Base-by-base conservation (phyloP, 2,797 vertebrate species). In the Anolis apletophallus region DNA sequence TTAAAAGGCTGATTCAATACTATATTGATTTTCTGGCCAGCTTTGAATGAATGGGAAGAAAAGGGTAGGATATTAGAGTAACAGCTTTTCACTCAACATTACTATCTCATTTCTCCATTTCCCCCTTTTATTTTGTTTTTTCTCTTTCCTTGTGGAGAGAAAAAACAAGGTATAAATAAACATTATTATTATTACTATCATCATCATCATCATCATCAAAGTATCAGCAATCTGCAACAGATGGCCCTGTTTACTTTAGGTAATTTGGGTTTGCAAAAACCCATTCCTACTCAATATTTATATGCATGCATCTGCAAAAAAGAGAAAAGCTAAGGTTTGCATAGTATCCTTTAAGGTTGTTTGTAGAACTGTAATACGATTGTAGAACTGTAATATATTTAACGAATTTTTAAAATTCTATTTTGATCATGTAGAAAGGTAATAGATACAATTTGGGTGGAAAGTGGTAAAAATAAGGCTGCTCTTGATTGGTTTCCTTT, bases 1-100 rank as follows among this genome's bases (percentile, higher is more conserved):
- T 76, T 54, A 81, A 81, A 32, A 86, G 57, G 46, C 54, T 59
- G 64, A 5, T 36, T 86, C 85, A 86, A 75, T 81, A 86, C 26
- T 74, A 32, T 86, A 81, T 75, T 68, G 85, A 81, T 74, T 73
- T 73, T 72, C n/a, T 52, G 46, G 68, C 68, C 55, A 61, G 69
- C 69, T 81, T 55, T 86, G 78, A 80, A 81, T 54, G 26, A 64
- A 86, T 67, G 72, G 46, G 57, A 52, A 67, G 59, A 80, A 80
- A 86, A 54, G 55, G 34, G 19, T 67, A 34, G 23, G 23, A 67
- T 74, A 81, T 50, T 36, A 54, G 40, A 86, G 71, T n/a, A 52
- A 10, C 46, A 67, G 46, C n/a, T 74, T 11, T 21, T 86, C 57
- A 74, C n/a, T 50, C n/a, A 85, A 59, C 57, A 9, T 8, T 40